Conservation (phyloP, 2,888 invertebrate genomes). For the Halocaridina rubra region DNA sequence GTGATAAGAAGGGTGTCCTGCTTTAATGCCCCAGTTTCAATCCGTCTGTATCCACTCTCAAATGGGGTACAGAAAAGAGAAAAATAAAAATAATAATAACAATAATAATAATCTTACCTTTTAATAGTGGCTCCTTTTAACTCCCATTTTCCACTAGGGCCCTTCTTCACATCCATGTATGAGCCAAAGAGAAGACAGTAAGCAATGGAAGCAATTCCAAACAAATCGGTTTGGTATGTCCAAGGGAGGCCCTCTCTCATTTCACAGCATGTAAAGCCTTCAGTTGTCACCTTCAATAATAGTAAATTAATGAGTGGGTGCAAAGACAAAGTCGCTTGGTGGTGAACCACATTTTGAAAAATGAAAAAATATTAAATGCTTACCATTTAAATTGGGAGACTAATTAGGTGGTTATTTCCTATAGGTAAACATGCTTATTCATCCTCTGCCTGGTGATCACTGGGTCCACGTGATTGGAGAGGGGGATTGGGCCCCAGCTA, state of each 20-base stretch:
- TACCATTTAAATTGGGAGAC: too few species aligned
- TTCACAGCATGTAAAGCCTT: constrained; percentile 75
- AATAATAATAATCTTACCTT: constrained; percentile 34
- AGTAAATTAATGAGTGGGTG: too few species aligned
- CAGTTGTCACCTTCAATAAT: constrained; percentile 65
- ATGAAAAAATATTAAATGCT: neutral
- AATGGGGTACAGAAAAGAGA: neutral
- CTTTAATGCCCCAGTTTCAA: neutral
- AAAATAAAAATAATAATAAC: neutral
- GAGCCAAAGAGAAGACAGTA: constrained; percentile 88
- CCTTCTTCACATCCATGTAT: constrained; percentile 83
- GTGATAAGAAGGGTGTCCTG: neutral
- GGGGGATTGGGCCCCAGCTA: too few species aligned
- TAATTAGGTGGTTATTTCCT: too few species aligned
- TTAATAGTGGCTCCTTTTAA: constrained; percentile 40
- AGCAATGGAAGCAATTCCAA: constrained; percentile 87
- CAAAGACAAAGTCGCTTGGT: too few species aligned
- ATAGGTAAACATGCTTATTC: too few species aligned
- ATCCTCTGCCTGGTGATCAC: too few species aligned
- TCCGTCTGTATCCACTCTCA: neutral
- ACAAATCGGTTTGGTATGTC: constrained; percentile 93
- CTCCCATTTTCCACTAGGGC: constrained; percentile 6
- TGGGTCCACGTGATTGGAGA: too few species aligned
- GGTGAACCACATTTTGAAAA: too few species aligned
- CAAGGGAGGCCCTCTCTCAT: constrained; percentile 91